phyloP scores from a whole-genome alignment of 1,140 invertebrate genomes.

The Zaprionus davidi region DNA sequence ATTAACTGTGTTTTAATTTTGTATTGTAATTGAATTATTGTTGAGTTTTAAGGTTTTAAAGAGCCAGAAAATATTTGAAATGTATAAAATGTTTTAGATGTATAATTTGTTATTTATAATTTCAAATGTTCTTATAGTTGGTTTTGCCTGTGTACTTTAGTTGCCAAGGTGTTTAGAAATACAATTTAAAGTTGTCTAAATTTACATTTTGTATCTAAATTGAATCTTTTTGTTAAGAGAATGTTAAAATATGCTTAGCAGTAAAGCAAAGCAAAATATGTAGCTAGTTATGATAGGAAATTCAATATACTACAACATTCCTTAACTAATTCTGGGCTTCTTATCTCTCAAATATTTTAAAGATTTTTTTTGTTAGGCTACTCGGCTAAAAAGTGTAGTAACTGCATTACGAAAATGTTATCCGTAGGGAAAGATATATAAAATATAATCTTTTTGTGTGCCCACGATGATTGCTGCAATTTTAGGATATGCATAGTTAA shows the following conservation, averaged over 20 bases:
- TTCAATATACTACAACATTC: neutral
- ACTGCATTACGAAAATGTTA: neutral
- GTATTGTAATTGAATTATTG: neutral
- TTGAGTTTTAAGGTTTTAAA: neutral
- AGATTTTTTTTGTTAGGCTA: neutral
- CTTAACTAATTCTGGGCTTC: neutral
- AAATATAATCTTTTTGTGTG: neutral
- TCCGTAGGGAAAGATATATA: neutral
- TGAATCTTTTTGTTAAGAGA: neutral
- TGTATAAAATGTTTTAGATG: neutral
- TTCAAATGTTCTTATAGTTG: neutral
- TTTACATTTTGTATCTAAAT: neutral
- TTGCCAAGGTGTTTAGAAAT: neutral
- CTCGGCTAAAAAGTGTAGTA: neutral
- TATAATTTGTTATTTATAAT: neutral
- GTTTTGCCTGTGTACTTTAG: neutral
- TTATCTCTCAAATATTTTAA: neutral
- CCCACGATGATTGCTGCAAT: constrained; percentile 1
- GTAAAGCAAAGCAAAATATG: neutral
- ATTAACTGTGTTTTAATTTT: no score
- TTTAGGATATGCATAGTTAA: constrained; percentile 18
- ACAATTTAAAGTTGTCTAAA: neutral
- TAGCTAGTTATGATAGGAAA: neutral
- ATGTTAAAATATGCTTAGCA: neutral
- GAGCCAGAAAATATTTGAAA: neutral